Base-by-base conservation (phyloP, 1,140 invertebrate genomes). In the Dendrolimus kikuchii region DNA sequence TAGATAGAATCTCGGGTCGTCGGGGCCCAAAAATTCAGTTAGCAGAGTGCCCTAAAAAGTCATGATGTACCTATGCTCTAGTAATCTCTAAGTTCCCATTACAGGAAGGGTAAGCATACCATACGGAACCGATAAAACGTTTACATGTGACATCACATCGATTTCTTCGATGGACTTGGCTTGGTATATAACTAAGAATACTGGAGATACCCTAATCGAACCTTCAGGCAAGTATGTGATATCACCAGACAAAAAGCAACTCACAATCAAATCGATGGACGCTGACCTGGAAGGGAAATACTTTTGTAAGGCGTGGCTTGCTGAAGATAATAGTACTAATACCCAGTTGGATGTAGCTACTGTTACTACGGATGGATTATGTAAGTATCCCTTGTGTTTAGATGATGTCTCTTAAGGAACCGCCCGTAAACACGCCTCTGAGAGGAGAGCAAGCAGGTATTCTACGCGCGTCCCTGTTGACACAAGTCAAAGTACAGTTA, bases 61-160 rank as follows among this genome's bases (percentile, higher is more conserved):
- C 43, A 23, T 23, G 23, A 23, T 23, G 23, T 23, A 23, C 23
- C 23, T n/a, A n/a, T n/a, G n/a, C n/a, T n/a, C 23, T 23, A 2
- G 23, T 23, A 48, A 8, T n/a, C 39, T 7, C 5, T 49, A 2
- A 9, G 7, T 49, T 40, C 6, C 36, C 6, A n/a, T 42, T 10
- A 10, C 49, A 50, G 49, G 10, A 9, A 41, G 9, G 5, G 40
- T 40, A 10, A 50, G 36, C 38, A 40, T 39, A 10, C 9, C 23
- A 5, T 42, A 50, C 9, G 39, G 49, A 6, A 50, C 5, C 8
- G 5, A 38, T 5, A 38, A 39, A 4, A 41, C 6, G 36, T 23
- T 50, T 0, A 50, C 40, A 50, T 50, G 49, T 6, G 7, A 50
- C 7, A 50, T 50, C 36, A 50, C 38, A 23, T 50, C 49, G 5